Base-by-base conservation (phyloP, 2,113 vertebrate species). In the Tichodroma muraria region DNA sequence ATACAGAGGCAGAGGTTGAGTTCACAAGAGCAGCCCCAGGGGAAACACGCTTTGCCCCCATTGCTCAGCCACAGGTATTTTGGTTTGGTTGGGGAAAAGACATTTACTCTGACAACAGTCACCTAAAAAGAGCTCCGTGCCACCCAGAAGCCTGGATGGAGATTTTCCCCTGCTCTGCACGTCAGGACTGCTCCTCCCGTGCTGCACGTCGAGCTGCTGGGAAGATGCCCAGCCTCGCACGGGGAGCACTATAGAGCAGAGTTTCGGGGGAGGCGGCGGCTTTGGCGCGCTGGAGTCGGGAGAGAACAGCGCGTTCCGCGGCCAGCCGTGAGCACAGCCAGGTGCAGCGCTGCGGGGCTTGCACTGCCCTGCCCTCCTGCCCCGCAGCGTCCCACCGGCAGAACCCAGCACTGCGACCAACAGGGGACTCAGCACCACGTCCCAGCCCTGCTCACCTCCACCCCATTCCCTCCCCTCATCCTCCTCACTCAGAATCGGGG, bases 41-140 rank as follows among this genome's bases (percentile, higher is more conserved):
- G 47, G 18, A 47, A 68, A 18, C 1, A 0, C 7, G 33, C 0
- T 0, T 69, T 79, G 35, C 15, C 40, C 33, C 12, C 2, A 0
- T 8, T 15, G 17, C 56, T 6, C 33, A 77, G 60, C 65, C 21
- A n/a, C 54, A 14, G 15, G 6, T 6, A 0, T 2, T 47, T 13
- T 2, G 11, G 6, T 33, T 77, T 14, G 20, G 7, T 1, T 9
- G 28, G 13, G 63, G 53, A 5, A 15, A 27, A 35, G 30, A 19
- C 5, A 5, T 69, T 54, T 24, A 2, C 45, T 9, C 1, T 3
- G 16, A n/a, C 47, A 89, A 11, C 0, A 27, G 20, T 2, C 31
- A 11, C 40, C 37, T 44, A 0, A 15, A 8, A 4, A 14, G 49
- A 42, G 50, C 30, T 72, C 22, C 44, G 59, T 49, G 49, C 59